Evolutionary conservation across 2,113 vertebrate species (phyloP).

Genomic region (Aplodontia rufa): DNA sequence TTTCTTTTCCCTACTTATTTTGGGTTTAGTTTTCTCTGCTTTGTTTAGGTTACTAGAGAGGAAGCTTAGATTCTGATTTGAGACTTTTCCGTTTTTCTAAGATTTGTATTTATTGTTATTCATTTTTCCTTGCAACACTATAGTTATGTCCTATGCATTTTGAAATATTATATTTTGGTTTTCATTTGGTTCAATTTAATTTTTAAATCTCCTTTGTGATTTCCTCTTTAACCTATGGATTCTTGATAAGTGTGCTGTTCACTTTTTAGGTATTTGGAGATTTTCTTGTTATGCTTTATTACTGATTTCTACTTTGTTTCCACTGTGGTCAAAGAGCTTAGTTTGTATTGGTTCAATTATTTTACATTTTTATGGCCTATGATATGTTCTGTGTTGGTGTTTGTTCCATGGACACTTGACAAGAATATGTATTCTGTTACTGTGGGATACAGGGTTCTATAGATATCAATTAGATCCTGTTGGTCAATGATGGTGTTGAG

Average conservation of each 20-base stretch:
- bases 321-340: not conserved
- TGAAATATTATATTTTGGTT: not conserved
- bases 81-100: not conserved
- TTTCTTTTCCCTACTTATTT: not conserved
- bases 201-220: not conserved
- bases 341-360: not conserved
- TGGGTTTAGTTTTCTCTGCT: not conserved
- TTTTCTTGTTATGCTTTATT: not conserved
- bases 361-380: not conserved
- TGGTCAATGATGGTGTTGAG: not conserved
- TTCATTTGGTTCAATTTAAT: not conserved
- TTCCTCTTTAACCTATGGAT: not conserved
- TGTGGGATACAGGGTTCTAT: not conserved
- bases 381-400: not conserved
- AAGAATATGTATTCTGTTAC: not conserved
- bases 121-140: not conserved
- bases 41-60: not conserved
- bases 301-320: not conserved
- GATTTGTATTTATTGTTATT: not conserved
- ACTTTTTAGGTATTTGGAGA: not conserved
- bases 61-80: not conserved
- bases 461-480: not conserved
- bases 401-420: not conserved
- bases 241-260: not conserved
- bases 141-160: not conserved